phyloP scores from a whole-genome alignment of 2,797 vertebrate species.

The Rhyacichthys aspro region DNA sequence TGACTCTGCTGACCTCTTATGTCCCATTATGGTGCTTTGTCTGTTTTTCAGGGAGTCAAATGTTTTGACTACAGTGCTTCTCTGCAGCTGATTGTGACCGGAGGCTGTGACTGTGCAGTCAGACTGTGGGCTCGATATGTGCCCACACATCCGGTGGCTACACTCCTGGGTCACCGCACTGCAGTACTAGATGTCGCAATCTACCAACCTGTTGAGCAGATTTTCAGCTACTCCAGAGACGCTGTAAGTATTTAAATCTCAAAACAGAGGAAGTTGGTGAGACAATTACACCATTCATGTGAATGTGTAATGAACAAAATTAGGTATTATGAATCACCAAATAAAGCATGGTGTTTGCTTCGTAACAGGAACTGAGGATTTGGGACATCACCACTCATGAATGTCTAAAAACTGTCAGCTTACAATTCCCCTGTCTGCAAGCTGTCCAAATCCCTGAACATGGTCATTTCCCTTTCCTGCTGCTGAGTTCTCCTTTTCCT shows the following conservation, averaged over 20 bases:
- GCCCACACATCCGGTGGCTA: slow-evolving; percentile 38
- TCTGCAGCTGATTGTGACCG: slow-evolving; percentile 60
- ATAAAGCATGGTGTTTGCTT: background rate
- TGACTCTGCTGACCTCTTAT: background rate
- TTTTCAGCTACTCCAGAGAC: slow-evolving; percentile 74
- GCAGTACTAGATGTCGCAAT: slow-evolving; percentile 55
- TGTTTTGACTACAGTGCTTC: slow-evolving; percentile 67
- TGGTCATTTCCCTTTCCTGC: slow-evolving; percentile 68
- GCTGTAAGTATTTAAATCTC: slow-evolving; percentile 45
- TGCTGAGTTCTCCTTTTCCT: slow-evolving; percentile 48
- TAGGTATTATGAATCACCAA: background rate
- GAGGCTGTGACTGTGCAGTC: slow-evolving; percentile 38
- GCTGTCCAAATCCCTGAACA: slow-evolving; percentile 60
- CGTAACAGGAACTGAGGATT: slow-evolving; percentile 65
- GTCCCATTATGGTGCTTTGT: background rate
- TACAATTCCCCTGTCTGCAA: slow-evolving; percentile 66
- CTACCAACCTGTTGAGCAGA: slow-evolving; percentile 48
- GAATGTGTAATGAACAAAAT: background rate
- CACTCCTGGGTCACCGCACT: slow-evolving; percentile 58
- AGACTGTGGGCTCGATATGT: slow-evolving; percentile 63
- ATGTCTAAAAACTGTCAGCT: slow-evolving; percentile 64
- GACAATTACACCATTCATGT: background rate
- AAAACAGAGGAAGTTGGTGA: background rate
- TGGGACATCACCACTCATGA: slow-evolving; percentile 72
- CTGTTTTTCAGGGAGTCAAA: slow-evolving; percentile 50